phyloP scores from a whole-genome alignment of 2,797 vertebrate species.

The Acropternis orthonyx region DNA sequence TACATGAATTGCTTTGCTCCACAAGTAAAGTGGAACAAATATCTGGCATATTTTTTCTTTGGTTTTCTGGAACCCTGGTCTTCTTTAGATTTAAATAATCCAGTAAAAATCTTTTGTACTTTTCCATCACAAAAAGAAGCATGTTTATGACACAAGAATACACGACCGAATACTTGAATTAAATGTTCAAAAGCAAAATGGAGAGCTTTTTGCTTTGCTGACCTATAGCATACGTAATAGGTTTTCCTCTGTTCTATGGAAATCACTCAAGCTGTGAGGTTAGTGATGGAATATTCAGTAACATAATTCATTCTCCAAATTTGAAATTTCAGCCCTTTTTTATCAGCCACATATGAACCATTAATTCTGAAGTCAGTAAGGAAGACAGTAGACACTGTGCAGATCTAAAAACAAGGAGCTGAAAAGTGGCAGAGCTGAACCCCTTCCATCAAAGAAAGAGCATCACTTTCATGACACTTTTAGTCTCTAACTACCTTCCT shows the following conservation, averaged over 20 bases:
- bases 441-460: constrained; percentile 59
- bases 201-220: background rate
- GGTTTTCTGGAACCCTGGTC: background rate
- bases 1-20: background rate
- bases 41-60: background rate
- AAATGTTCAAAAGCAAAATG: background rate
- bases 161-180: background rate
- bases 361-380: constrained; percentile 63
- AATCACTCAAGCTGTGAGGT: background rate
- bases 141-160: background rate
- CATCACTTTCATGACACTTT: constrained; percentile 65
- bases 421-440: constrained; percentile 66
- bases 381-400: constrained; percentile 49
- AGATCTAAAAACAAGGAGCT: constrained; percentile 66
- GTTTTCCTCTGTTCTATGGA: background rate
- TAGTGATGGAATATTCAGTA: constrained; percentile 21
- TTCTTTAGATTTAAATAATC: background rate
- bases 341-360: constrained; percentile 53
- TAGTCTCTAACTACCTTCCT: constrained; percentile 63
- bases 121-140: background rate
- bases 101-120: background rate
- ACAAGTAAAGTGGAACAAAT: background rate
- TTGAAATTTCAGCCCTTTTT: constrained; percentile 54
- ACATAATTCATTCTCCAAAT: background rate
- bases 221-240: background rate